A percentile compares a stretch with the other conserved stretches of the same genome.
Evolutionary conservation across 1,140 invertebrate genomes (phyloP).

Genomic region (Chrysopa pallens): DNA sequence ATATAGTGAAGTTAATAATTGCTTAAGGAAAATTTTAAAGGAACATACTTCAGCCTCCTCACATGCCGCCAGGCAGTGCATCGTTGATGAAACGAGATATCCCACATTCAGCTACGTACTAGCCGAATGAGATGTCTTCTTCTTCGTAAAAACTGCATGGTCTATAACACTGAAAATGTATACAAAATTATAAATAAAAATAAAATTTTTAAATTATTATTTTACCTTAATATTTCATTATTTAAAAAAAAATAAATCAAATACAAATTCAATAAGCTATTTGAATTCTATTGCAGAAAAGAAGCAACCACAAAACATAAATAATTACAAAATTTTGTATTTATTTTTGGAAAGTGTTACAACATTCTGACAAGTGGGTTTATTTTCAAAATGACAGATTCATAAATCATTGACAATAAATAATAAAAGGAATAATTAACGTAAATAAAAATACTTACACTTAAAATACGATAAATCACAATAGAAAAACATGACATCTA

Average conservation of each 20-base stretch:
- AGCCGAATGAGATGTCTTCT: no score
- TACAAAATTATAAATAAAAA: not conserved
- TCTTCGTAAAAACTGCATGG: no score
- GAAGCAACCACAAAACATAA: not conserved
- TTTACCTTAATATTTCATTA: not conserved
- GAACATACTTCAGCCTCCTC: conserved; percentile 38
- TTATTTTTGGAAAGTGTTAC: conserved; percentile 1
- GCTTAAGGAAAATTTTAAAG: no score
- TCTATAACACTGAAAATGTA: not conserved
- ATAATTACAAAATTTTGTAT: not conserved
- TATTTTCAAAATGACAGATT: conserved; percentile 9
- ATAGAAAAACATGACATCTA: conserved; percentile 7
- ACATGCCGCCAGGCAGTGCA: conserved; percentile 41
- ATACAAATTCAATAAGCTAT: not conserved
- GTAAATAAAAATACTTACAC: conserved; percentile 5
- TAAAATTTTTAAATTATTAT: not conserved
- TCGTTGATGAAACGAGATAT: conserved; percentile 25
- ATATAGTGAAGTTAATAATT: no score
- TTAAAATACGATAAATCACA: conserved; percentile 2
- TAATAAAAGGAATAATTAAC: conserved; percentile 8
- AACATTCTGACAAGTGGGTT: conserved; percentile 11
- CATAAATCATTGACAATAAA: not conserved
- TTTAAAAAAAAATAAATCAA: not conserved
- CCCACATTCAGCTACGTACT: conserved; percentile 21
- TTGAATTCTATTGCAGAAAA: not conserved